Percentiles rank a stretch among this genome's conserved stretches.
These are phyloP conservation scores for Dusona sp. DNA, from an alignment of 2,888 invertebrate species.

Conservation along the genomic window DNA sequence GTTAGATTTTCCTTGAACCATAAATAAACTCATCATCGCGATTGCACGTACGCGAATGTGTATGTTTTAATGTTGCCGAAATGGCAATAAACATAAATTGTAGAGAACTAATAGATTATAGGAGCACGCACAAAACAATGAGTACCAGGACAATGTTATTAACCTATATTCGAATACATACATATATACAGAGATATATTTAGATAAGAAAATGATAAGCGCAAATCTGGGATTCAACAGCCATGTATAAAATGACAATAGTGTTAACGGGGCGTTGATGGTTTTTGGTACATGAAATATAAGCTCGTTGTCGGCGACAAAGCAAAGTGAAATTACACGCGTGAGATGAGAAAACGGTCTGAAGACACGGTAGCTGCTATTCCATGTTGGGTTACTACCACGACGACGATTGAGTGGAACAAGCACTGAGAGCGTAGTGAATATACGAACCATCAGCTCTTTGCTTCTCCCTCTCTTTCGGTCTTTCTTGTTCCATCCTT, in stretches of 20 bases:
- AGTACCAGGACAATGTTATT: not conserved
- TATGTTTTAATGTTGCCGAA: not conserved
- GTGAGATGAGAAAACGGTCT: constrained; percentile 61
- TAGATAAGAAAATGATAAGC: not conserved
- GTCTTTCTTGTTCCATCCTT: constrained; percentile 28
- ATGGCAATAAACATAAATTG: not conserved
- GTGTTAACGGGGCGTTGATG: constrained; percentile 56
- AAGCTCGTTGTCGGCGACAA: constrained; percentile 66
- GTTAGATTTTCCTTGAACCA: not conserved
- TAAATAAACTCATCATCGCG: not conserved
- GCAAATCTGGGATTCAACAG: constrained; percentile 34
- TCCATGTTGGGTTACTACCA: constrained; percentile 39
- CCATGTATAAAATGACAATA: constrained; percentile 46
- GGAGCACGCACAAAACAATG: not conserved
- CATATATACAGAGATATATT: constrained; percentile 4
- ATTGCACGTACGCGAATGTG: not conserved
- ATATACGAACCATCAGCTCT: constrained; percentile 41
- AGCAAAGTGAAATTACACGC: constrained; percentile 69
- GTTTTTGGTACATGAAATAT: constrained; percentile 62
- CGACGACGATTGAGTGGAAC: constrained; percentile 47
- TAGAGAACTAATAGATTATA: not conserved
- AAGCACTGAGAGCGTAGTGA: constrained; percentile 27
- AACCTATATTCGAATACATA: not conserved
- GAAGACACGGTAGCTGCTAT: constrained; percentile 57
- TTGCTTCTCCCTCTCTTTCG: constrained; percentile 30